Evolutionary conservation across 2,888 invertebrate genomes (phyloP), one percentile per base, ranked within the genome.

Genomic region (Eudemis profundana): DNA sequence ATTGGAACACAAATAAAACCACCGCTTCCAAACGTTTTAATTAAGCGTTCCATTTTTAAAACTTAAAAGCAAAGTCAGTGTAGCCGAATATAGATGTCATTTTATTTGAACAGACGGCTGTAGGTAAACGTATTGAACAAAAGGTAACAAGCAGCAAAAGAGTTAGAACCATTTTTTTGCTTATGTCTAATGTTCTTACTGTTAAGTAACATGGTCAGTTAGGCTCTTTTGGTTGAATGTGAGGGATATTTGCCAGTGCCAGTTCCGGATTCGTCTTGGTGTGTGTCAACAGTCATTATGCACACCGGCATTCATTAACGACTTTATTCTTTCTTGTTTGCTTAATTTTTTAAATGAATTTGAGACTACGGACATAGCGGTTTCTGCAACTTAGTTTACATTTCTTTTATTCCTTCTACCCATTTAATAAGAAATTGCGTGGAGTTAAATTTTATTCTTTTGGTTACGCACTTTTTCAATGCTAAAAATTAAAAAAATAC

Each of bases 1-100:
- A 59, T 53, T 60, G 38, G 47, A 59, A 23, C 38, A 65, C 59
- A 65, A 65, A 53, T 60, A 60, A 47, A 46, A 51, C 29, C 38
- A 47, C 38, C 53, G 23, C 40, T 51, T 42, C 38, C 33, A 42
- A 64, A 57, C 49, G 42, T 44, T 59, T 59, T 51, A 65, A 65
- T 65, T 65, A 65, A 65, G 65, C 40, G 60, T 59, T 60, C 65
- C 46, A 60, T 65, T 53, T 51, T 47, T 29, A 21, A 51, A 57
- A 51, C 36, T 65, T 60, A 40, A 60, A 47, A 59, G 29, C 51
- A 38, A 59, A 51, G 36, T 40, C 14, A 40, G 56, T 21, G 40
- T 14, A 27, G 51, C 57, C 36, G 36, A 47, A 65, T 65, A 47
- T 51, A 65, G 65, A 65, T 53, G 65, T 60, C 65, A 60, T 23